Evolutionary conservation across 2,888 invertebrate species (phyloP).

Genomic region (Sericinus montela): DNA sequence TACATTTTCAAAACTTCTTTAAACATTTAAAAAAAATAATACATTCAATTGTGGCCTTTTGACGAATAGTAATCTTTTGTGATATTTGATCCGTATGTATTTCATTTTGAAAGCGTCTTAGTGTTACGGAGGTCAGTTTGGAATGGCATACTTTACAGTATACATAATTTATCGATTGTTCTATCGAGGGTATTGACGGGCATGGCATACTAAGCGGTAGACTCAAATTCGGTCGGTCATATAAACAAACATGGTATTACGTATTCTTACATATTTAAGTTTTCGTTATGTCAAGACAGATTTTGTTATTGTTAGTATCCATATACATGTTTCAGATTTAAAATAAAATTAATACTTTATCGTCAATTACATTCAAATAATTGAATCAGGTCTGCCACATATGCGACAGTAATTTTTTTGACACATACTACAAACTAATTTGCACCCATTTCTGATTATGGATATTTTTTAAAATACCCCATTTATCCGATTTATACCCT

Average conservation of each 20-base stretch:
- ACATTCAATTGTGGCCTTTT: too few species aligned
- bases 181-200: constrained; percentile 17
- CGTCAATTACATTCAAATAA: too few species aligned
- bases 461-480: too few species aligned
- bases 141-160: constrained; percentile 17
- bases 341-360: too few species aligned
- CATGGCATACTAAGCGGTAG: constrained; percentile 11
- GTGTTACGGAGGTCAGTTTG: constrained; percentile 14
- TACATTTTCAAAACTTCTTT: too few species aligned
- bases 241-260: constrained; percentile 7
- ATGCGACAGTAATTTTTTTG: too few species aligned
- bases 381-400: too few species aligned
- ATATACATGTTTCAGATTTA: too few species aligned
- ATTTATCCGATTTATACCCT: too few species aligned
- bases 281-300: background rate
- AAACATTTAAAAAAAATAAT: too few species aligned
- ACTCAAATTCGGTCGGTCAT: constrained; percentile 15
- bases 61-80: background rate
- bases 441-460: too few species aligned
- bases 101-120: constrained; percentile 13
- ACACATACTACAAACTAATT: too few species aligned
- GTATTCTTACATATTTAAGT: constrained; percentile 12
- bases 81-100: constrained; percentile 13
- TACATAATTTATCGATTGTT: constrained; percentile 19
- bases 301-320: background rate